Evolutionary conservation across 1,140 invertebrate genomes (phyloP).

Genomic region (Caerostris darwini): DNA sequence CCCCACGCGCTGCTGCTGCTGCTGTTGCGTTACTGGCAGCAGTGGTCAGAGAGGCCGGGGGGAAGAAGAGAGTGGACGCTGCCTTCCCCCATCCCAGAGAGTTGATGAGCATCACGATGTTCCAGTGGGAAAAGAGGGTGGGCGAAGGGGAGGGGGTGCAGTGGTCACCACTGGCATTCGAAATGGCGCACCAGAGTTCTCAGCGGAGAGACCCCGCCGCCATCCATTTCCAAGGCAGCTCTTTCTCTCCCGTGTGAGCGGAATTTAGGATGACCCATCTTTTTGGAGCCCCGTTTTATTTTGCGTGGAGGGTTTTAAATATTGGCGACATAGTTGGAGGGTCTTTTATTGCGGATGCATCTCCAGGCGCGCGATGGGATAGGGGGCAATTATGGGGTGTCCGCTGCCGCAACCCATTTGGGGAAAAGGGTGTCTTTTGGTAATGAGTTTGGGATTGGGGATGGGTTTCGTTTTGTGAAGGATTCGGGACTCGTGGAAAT

Average conservation of each 20-base stretch:
- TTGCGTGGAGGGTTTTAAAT: constrained; percentile 19
- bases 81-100: background rate
- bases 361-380: background rate
- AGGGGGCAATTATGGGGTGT: background rate
- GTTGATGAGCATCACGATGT: constrained; percentile 66
- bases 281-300: constrained; percentile 25
- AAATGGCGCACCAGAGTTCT: background rate
- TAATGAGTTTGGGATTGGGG: constrained; percentile 18
- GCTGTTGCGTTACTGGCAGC: background rate
- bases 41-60: background rate
- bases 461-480: background rate
- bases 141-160: background rate
- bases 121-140: constrained; percentile 48
- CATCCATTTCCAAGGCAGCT: constrained; percentile 4
- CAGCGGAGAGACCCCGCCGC: background rate
- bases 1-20: constrained; percentile 67
- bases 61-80: background rate
- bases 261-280: constrained; percentile 48
- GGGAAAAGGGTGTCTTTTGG: background rate
- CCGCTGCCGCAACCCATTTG: background rate
- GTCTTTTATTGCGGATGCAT: constrained; percentile 23
- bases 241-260: constrained; percentile 5
- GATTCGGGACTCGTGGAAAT: background rate
- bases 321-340: constrained; percentile 17
- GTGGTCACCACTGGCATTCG: constrained; percentile 24